phyloP scores from a whole-genome alignment of 1,140 invertebrate species.

The Aphaenogaster rudis region DNA sequence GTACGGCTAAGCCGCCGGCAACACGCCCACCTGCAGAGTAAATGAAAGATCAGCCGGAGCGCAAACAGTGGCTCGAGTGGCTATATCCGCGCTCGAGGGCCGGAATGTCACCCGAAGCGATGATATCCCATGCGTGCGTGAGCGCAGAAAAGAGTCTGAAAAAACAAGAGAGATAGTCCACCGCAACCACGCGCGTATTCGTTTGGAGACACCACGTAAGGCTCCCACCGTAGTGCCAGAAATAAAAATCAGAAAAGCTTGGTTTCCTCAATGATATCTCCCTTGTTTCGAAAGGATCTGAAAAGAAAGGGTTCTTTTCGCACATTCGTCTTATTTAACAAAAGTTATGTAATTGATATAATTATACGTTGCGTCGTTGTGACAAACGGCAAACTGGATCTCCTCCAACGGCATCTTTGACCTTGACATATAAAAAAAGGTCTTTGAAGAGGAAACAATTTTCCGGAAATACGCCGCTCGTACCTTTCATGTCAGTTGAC shows the following conservation, averaged over 20 bases:
- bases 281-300: neutral
- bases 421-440: neutral
- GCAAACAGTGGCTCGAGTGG: constrained; percentile 66
- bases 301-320: neutral
- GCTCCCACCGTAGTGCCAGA: neutral
- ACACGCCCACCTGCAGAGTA: constrained; percentile 30
- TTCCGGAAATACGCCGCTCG: neutral
- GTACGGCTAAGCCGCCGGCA: constrained; percentile 2
- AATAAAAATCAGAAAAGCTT: constrained; percentile 8
- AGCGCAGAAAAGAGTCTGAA: constrained; percentile 15
- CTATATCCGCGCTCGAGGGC: constrained; percentile 57
- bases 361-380: neutral
- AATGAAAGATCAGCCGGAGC: constrained; percentile 54
- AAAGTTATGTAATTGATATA: neutral
- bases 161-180: constrained; percentile 27
- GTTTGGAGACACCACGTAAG: neutral
- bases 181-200: neutral
- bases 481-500: neutral
- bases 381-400: neutral
- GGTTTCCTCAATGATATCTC: neutral
- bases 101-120: constrained; percentile 19
- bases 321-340: neutral
- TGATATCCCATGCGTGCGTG: constrained; percentile 26
- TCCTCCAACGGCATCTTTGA: neutral
- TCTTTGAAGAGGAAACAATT: neutral